Evolutionary conservation across 2,113 vertebrate species (phyloP), one percentile per base, ranked within the genome.

Genomic region (Strix uralensis): DNA sequence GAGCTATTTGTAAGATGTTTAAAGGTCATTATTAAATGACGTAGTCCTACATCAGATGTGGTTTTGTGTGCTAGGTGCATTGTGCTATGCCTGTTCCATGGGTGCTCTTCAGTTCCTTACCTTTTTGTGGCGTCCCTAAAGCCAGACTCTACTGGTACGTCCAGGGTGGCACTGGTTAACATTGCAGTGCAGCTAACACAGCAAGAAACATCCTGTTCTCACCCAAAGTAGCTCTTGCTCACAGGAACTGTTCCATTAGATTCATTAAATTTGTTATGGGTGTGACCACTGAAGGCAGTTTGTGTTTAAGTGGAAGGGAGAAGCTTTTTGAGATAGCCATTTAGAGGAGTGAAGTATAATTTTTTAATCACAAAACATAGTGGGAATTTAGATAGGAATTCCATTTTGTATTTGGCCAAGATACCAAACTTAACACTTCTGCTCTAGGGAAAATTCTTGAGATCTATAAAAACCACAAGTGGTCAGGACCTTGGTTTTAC

Each of bases 401-500:
- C 38, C 78, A 54, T 49, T 46, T 65, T 0, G 12, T 29, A 47
- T 77, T 91, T 95, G 92, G 87, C 67, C 13, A 11, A 49, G 63
- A 34, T 21, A 29, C 49, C 80, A 59, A 88, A 46, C 44, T 46
- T 86, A 63, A 77, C 58, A 34, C 81, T 88, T 91, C 67, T 72
- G 71, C 84, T 86, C 42, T 42, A 44, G 91, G 94, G 82, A 79
- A 90, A 91, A 94, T 88, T 82, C 90, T 57, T 47, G 69, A 46
- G 86, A 74, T 47, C 82, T 38, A n/a, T 90, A 42, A 92, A 93
- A 96, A 52, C 81, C 81, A 78, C 77, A 55, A 81, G 82, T 61
- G 85, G 89, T 92, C 90, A 79, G 81, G 88, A 84, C 69, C 79
- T 94, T 81, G 91, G 85, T 72, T 95, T 92, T 91, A 34, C 88